A percentile compares a stretch with the other conserved stretches of the same genome.
Evolutionary conservation across 2,113 vertebrate genomes (phyloP).

Genomic region (Catharus bicknelli): DNA sequence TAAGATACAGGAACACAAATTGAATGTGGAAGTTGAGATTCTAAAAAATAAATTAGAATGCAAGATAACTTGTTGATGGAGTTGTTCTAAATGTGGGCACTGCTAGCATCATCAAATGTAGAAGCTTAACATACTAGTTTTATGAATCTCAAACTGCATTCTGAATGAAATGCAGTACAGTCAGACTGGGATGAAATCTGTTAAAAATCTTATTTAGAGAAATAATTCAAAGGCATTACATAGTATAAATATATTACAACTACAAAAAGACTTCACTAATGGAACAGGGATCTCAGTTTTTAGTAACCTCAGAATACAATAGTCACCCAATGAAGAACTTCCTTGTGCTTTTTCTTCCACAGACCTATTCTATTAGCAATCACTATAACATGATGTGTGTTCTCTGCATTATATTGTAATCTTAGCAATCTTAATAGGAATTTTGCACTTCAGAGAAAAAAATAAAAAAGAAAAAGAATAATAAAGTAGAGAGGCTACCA

Average conservation of each 20-base stretch:
- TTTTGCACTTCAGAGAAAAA: not conserved
- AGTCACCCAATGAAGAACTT: not conserved
- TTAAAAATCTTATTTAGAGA: not conserved
- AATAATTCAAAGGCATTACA: not conserved
- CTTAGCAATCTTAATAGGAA: not conserved
- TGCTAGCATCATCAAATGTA: not conserved
- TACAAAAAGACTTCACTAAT: not conserved
- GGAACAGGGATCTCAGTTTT: not conserved
- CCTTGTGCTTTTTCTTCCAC: not conserved
- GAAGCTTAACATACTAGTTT: not conserved
- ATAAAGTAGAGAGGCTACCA: not conserved
- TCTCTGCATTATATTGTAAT: not conserved
- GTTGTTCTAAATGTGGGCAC: not conserved
- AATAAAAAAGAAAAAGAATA: fast-evolving
- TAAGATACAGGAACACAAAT: not conserved
- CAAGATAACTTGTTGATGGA: not conserved
- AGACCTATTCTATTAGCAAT: not conserved
- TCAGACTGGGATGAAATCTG: not conserved
- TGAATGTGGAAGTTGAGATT: not conserved
- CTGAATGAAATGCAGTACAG: not conserved
- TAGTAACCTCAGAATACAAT: not conserved
- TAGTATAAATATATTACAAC: not conserved
- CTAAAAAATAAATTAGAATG: not conserved
- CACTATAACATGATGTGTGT: not conserved
- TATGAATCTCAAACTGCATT: not conserved